Evolutionary conservation across 92 coral and sea anemone genomes (phyloP), one percentile per base, ranked within the genome.

Genomic region (Scolanthus callimorphus): DNA sequence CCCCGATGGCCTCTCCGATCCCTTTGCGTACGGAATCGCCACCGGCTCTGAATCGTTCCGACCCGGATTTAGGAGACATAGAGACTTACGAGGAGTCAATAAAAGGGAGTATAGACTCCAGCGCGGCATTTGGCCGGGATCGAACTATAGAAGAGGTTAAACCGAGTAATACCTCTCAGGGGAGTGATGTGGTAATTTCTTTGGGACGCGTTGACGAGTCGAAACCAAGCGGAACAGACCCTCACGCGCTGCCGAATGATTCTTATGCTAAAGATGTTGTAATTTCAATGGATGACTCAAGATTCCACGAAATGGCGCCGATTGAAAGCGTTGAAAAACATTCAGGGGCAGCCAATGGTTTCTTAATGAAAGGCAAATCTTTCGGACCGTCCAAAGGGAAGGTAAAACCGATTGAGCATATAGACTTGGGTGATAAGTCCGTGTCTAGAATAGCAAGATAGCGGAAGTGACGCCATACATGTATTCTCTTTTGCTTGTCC

Each of bases 1-100:
- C 83, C 2, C 89, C 89, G 0, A 73, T 81, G 41, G 67, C 82
- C 25, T 82, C 89, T 1, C 74, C 83, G 11, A 55, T 55, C 29
- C 74, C 83, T 15, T 60, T 41, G 13, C 30, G 59, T 11, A n/a
- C 53, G 10, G 75, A 55, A 39, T 50, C 61, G 17, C 44, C 58
- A 29, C 44, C 65, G 55, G 22, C 65, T 17, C 28, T 41, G 11
- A 55, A 68, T n/a, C 31, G 31, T 0, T 50, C 20, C 4, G 75
- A 68, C 20, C 65, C 75, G 12, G 65, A 68, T 2, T 37, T 34
- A 8, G 75, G 58, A 19, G 31, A 45, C 17, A 68, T 68, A 20
- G 75, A 68, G 38, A 68, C 75, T 0, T 68, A 68, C 57, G 75
- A 68, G 31, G 75, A 49, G 11, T 59, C 65, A 17, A 39, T 59